Evolutionary conservation across 2,797 vertebrate genomes (phyloP).

Genomic region (Semaprochilodus insignis): DNA sequence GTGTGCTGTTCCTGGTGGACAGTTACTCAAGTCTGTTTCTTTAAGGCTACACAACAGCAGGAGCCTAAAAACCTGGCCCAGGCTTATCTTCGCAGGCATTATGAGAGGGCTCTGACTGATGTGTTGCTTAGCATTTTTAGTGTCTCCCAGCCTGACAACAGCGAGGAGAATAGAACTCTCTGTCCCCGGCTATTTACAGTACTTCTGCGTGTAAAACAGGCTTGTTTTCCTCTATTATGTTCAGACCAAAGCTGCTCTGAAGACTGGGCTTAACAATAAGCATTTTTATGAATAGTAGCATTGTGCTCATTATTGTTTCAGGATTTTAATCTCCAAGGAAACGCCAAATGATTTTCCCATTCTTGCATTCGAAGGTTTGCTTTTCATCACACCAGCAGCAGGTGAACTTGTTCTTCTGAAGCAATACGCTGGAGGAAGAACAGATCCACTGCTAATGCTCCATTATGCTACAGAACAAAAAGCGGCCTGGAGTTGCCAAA

Average conservation of each 20-base stretch:
- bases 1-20: conserved; percentile 46
- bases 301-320: not conserved
- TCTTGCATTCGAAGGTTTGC: conserved; percentile 5
- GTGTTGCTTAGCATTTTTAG: conserved; percentile 45
- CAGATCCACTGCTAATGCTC: conserved; percentile 35
- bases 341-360: conserved; percentile 22
- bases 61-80: conserved; percentile 53
- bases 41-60: conserved; percentile 34
- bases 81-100: conserved; percentile 64
- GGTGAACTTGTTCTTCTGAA: conserved; percentile 45
- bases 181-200: conserved; percentile 31
- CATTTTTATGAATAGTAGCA: not conserved
- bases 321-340: conserved; percentile 9
- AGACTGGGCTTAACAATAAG: not conserved
- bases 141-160: conserved; percentile 34
- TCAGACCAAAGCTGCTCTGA: not conserved
- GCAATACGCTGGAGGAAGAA: conserved; percentile 48
- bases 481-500: conserved; percentile 46
- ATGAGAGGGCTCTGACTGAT: conserved; percentile 77
- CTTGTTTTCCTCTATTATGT: not conserved
- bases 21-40: conserved; percentile 40
- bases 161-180: conserved; percentile 32
- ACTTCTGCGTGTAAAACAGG: conserved; percentile 4
- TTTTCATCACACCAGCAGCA: conserved; percentile 23
- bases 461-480: conserved; percentile 44